These are phyloP conservation scores for Gambelia wislizenii DNA, from an alignment of 2,797 vertebrate genomes.

Conservation along the genomic window DNA sequence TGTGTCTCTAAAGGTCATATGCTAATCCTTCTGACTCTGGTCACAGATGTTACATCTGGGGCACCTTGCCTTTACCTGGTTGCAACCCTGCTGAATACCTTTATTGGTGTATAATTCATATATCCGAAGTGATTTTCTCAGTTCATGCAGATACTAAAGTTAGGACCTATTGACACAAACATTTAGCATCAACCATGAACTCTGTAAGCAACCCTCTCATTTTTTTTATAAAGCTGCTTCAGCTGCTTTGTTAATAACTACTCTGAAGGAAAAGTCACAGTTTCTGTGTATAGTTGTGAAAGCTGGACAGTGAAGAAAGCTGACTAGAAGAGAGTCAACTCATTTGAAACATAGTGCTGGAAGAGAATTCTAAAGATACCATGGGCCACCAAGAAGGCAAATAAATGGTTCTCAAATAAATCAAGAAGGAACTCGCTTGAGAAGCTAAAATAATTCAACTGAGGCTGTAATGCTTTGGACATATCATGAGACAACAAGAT, in stretches of 20 bases:
- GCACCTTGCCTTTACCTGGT: constrained; percentile 27
- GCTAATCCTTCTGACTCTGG: constrained; percentile 36
- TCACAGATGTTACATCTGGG: constrained; percentile 37
- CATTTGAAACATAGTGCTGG: no score
- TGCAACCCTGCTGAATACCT: constrained; percentile 53
- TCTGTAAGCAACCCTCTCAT: not conserved
- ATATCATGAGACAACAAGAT: no score
- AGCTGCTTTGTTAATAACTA: constrained; percentile 20
- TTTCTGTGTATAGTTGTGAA: no score
- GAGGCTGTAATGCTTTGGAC: no score
- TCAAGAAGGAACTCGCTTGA: no score
- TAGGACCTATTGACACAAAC: constrained; percentile 26
- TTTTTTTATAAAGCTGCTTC: constrained; percentile 36
- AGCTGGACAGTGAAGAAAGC: no score
- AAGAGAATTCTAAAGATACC: no score
- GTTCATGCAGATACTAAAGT: constrained; percentile 47
- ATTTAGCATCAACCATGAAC: not conserved
- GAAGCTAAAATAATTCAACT: no score
- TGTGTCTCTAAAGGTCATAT: constrained; percentile 40
- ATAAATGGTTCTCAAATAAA: no score
- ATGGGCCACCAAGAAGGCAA: no score
- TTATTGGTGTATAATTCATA: constrained; percentile 43
- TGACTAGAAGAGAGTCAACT: no score
- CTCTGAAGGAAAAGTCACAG: not conserved
- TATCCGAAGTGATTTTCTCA: constrained; percentile 44